These are phyloP conservation scores for Phaethon lepturus DNA, from an alignment of 2,113 vertebrate genomes.

Conservation along the genomic window DNA sequence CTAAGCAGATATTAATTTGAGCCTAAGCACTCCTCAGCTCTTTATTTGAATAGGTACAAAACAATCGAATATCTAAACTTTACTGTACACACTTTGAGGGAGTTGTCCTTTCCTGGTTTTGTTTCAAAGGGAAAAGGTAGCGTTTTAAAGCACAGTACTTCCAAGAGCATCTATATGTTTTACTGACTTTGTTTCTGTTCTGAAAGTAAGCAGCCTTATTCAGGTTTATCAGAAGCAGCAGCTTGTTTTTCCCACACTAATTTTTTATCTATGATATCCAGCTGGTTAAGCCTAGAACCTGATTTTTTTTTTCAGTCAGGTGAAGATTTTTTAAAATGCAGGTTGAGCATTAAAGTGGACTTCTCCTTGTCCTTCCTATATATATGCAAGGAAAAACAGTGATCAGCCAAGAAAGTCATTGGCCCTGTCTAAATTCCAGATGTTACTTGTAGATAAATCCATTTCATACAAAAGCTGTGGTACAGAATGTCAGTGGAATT, in stretches of 20 bases:
- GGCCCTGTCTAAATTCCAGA: not conserved
- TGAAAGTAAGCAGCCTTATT: not conserved
- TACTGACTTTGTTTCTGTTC: not conserved
- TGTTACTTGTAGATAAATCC: not conserved
- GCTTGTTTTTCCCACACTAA: not conserved
- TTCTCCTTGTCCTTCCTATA: not conserved
- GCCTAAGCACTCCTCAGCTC: not conserved
- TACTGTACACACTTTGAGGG: not conserved
- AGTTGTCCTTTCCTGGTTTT: not conserved
- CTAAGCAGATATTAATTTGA: not conserved
- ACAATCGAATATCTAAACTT: not conserved
- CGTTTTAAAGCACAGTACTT: not conserved
- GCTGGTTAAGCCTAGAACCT: not conserved
- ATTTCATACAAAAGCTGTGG: not conserved
- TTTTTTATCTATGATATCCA: not conserved
- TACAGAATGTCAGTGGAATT: not conserved
- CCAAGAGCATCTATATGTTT: fast-evolving
- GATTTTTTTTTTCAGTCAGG: not conserved
- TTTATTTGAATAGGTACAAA: not conserved
- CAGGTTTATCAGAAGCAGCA: not conserved
- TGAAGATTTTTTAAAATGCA: not conserved
- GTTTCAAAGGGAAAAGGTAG: not conserved
- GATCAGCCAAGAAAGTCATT: not conserved
- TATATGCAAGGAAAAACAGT: not conserved
- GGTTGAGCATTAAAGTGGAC: not conserved